Base-by-base conservation (phyloP, 2,113 vertebrate genomes). In the Calidris pugnax region DNA sequence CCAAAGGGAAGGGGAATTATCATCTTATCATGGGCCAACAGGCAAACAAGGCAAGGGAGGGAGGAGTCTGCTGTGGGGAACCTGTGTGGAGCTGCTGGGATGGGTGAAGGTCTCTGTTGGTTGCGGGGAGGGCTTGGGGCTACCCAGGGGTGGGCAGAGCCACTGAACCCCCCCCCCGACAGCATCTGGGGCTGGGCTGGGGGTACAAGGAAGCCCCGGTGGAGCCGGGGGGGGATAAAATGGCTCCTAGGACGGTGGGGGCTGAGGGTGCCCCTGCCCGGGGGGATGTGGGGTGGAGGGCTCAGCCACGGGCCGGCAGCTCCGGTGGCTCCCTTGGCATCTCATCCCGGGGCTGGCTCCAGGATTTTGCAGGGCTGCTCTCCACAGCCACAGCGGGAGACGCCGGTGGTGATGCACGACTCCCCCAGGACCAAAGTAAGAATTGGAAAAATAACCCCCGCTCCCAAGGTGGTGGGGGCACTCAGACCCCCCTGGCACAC, bases 371-470 rank as follows among this genome's bases (percentile, higher is more conserved):
- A 13, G 1, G 1, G 7, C 47, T 3, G 26, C 57, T 39, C 39
- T 62, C 32, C 0, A 12, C 0, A 5, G 59, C 75, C 8, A 1
- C 15, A 3, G 7, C 0, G 2, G 30, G 80, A 50, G 63, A 12
- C 0, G 3, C n/a, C 0, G 1, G 23, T 1, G 1, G 28, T 30
- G 9, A 18, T 5, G 0, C 3, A 1, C 4, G 19, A 8, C 35
- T 32, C 75, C 41, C 43, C 4, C 5, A 48, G 85, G 57, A 24
- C 2, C 7, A 26, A 62, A 87, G 57, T 23, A 24, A 62, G 81
- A 20, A 76, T 43, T 27, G 68, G 77, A 24, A 47, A 63, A 87
- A 50, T 1, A 48, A 86, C 19, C 32, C 2, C 21, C 1, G 0
- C 26, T 35, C 22, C 66, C 79, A 22, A 41, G 55, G 59, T 15